Evolutionary conservation across 2,888 invertebrate genomes (phyloP).

Genomic region (Mamestra brassicae): DNA sequence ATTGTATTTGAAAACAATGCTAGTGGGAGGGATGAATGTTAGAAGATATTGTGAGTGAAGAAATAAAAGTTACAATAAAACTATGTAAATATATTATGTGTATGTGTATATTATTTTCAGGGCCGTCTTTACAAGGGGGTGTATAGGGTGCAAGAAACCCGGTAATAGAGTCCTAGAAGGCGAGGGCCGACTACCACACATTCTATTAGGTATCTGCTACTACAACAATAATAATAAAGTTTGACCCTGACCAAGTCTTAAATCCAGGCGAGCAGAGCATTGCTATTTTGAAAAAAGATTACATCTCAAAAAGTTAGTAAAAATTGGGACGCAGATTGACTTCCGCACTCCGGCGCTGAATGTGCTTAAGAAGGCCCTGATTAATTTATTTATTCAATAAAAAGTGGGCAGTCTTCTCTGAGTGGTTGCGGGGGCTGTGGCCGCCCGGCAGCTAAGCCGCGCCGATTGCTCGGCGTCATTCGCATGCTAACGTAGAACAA

Average conservation of each 20-base stretch:
- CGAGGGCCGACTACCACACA: too few species aligned
- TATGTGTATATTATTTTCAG: neutral
- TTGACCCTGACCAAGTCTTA: too few species aligned
- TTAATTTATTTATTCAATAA: conserved; percentile 5
- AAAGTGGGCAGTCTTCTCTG: conserved; percentile 46
- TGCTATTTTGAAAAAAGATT: too few species aligned
- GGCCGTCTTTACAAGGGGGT: too few species aligned
- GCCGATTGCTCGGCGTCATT: conserved; percentile 82
- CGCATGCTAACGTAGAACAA: conserved; percentile 84
- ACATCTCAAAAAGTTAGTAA: too few species aligned
- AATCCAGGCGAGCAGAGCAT: too few species aligned
- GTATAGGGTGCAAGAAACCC: too few species aligned
- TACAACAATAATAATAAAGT: too few species aligned
- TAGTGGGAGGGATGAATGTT: conserved; percentile 52
- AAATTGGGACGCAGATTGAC: too few species aligned
- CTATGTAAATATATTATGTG: neutral
- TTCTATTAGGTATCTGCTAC: too few species aligned
- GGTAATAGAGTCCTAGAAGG: too few species aligned
- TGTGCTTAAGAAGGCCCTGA: neutral
- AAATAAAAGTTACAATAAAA: neutral
- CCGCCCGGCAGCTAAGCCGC: conserved; percentile 71
- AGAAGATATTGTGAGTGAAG: conserved; percentile 10
- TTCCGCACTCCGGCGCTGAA: too few species aligned
- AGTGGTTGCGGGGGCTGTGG: conserved; percentile 53
- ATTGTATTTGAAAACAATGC: conserved; percentile 76